Base-by-base conservation (phyloP, 2,888 invertebrate species). In the Tenthredo livida region DNA sequence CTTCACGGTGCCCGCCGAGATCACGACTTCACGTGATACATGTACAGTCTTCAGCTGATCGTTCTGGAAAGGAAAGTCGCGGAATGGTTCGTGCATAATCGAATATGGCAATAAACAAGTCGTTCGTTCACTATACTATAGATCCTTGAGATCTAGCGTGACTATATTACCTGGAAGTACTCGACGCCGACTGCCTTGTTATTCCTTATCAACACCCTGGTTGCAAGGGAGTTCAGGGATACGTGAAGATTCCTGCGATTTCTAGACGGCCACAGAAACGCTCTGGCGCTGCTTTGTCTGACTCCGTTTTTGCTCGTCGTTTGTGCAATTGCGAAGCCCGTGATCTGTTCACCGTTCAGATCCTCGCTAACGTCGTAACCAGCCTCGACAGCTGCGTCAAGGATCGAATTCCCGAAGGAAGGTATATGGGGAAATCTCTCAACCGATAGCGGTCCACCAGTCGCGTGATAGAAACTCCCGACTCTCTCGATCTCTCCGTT, bases 401-500 rank as follows among this genome's bases (percentile, higher is more conserved):
- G 72, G 40, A 72, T 21, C 12, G 72, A 43, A 10, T 72, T 9
- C 6, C n/a, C 72, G 7, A 37, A 21, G 10, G 72, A 10, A 10
- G 37, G 40, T 3, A 72, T 0, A 21, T 72, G 43, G 7, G 72
- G 72, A 10, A 43, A 43, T 43, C 72, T 72, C 21, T 72, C 72
- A 43, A 72, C 72, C 21, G 72, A 72, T n/a, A 3, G 40, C 2
- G 72, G 72, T 40, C 72, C 72, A 7, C 43, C 72, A 4, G 72
- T 72, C 12, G 40, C 37, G 25, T 72, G 72, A 21, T 72, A n/a
- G 3, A n/a, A 1, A 21, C 40, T 40, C 2, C 96, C 96, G 0
- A 96, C 95, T 0, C 93, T 94, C 0, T 95, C 94, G 58, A 96
- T 94, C 90, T 96, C 95, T 86, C 94, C 94, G 88, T 96, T 97